Conservation (phyloP, 53 echinoderm and acorn worm species). For the Zoroaster sp. region DNA sequence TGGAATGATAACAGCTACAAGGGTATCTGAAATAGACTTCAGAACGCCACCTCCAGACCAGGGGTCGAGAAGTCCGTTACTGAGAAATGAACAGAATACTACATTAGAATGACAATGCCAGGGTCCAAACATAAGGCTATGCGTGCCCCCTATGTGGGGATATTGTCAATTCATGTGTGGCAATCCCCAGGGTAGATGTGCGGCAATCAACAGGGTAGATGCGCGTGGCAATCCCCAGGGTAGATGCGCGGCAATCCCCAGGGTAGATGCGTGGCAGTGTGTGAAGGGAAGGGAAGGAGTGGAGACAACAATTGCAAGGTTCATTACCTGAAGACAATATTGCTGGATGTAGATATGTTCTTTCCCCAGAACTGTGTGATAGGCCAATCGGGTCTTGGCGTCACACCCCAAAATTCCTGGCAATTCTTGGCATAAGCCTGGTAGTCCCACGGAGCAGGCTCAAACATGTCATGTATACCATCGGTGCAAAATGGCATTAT, state of each 20-base stretch:
- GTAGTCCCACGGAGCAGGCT: slow-evolving; percentile 76
- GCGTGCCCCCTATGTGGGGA: too few relatives aligned
- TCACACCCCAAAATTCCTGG: slow-evolving; percentile 67
- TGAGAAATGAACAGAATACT: slow-evolving; percentile 39
- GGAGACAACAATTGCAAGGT: too few relatives aligned
- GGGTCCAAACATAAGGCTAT: too few relatives aligned
- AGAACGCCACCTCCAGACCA: slow-evolving; percentile 95
- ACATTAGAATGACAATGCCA: too few relatives aligned
- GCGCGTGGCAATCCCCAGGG: too few relatives aligned
- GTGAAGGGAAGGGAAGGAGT: too few relatives aligned
- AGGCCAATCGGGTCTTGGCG: slow-evolving; percentile 80
- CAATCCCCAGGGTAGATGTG: too few relatives aligned
- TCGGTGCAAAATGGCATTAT: slow-evolving; percentile 84
- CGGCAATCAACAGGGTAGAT: too few relatives aligned
- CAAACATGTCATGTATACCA: slow-evolving; percentile 92
- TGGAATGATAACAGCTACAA: slow-evolving; percentile 84
- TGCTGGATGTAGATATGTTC: slow-evolving; percentile 78
- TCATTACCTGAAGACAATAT: slow-evolving; percentile 86
- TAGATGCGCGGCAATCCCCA: too few relatives aligned
- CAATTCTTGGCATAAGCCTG: slow-evolving; percentile 52
- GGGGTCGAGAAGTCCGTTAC: slow-evolving; percentile 90
- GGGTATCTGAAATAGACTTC: slow-evolving; percentile 60
- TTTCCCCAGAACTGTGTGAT: slow-evolving; percentile 82
- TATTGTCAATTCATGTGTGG: too few relatives aligned
- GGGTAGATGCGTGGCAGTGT: too few relatives aligned